These are phyloP conservation scores for Tenthredo mesomela DNA, from an alignment of 2,888 invertebrate genomes.

Conservation along the genomic window DNA sequence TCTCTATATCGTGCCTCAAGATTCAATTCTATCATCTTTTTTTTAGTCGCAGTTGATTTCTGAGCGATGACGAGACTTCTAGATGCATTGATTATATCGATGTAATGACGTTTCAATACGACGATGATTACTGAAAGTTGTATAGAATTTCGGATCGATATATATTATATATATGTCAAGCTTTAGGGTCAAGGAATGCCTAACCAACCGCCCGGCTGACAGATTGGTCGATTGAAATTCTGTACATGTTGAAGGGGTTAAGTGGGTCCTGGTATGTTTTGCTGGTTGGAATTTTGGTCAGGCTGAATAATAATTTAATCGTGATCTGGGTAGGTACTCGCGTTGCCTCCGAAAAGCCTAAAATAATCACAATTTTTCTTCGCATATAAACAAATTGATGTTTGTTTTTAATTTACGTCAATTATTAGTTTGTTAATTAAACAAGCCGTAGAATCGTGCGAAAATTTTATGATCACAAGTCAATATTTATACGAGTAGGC, in stretches of 20 bases:
- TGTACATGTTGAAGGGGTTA: slow-evolving; percentile 19
- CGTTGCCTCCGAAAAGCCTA: neutral
- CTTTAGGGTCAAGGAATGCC: slow-evolving; percentile 12
- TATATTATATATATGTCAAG: neutral
- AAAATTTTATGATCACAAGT: neutral
- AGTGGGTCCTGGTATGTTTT: slow-evolving; percentile 30
- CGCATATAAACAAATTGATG: neutral
- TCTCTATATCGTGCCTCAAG: neutral
- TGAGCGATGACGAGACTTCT: neutral
- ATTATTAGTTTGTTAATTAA: neutral
- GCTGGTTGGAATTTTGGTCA: slow-evolving; percentile 2
- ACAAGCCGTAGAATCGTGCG: neutral
- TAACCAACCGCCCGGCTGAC: slow-evolving; percentile 1
- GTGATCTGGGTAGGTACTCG: neutral
- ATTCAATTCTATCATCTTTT: neutral
- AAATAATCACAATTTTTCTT: neutral
- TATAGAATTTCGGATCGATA: neutral
- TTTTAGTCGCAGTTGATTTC: neutral
- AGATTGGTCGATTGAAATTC: slow-evolving; percentile 26
- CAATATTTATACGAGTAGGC: neutral
- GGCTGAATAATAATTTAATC: slow-evolving; percentile 11
- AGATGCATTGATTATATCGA: neutral
- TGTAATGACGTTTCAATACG: neutral
- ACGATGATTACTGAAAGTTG: neutral
- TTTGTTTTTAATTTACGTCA: neutral